Evolutionary conservation across 1,140 invertebrate genomes (phyloP).

Genomic region (Psix sp.): DNA sequence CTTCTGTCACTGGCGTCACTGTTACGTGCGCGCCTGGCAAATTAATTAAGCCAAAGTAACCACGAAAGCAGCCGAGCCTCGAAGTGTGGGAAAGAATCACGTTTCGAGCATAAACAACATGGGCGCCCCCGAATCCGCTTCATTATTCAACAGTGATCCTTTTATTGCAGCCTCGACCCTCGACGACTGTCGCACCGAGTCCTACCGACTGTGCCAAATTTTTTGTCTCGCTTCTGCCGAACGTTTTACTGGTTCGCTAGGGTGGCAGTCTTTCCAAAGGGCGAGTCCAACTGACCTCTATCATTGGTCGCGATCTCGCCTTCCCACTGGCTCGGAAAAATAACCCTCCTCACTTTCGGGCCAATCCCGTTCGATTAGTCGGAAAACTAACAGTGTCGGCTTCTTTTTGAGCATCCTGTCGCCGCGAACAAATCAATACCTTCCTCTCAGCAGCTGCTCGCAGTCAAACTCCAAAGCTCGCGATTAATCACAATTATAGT

Average conservation of each 20-base stretch:
- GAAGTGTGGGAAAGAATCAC: conserved; percentile 16
- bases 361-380: conserved; percentile 68
- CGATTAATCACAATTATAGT: background rate
- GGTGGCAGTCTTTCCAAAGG: conserved; percentile 8
- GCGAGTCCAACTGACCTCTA: conserved; percentile 69
- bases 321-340: conserved; percentile 68
- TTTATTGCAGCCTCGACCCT: conserved; percentile 47
- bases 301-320: conserved; percentile 76
- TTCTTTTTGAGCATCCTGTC: conserved; percentile 9
- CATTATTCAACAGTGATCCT: conserved; percentile 46
- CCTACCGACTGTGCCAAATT: no score
- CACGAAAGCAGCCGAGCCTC: conserved; percentile 9
- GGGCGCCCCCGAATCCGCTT: background rate
- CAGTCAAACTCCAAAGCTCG: background rate
- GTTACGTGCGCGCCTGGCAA: conserved; percentile 11
- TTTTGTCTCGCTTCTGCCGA: no score
- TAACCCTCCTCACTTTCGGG: conserved; percentile 71
- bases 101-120: no score
- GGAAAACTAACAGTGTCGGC: conserved; percentile 26
- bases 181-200: no score
- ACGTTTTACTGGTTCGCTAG: no score
- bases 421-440: background rate
- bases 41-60: conserved; percentile 23
- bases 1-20: conserved; percentile 22
- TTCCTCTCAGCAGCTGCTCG: background rate